Evolutionary conservation across 2,113 vertebrate genomes (phyloP).

Genomic region (Trochalopteron elliotii): DNA sequence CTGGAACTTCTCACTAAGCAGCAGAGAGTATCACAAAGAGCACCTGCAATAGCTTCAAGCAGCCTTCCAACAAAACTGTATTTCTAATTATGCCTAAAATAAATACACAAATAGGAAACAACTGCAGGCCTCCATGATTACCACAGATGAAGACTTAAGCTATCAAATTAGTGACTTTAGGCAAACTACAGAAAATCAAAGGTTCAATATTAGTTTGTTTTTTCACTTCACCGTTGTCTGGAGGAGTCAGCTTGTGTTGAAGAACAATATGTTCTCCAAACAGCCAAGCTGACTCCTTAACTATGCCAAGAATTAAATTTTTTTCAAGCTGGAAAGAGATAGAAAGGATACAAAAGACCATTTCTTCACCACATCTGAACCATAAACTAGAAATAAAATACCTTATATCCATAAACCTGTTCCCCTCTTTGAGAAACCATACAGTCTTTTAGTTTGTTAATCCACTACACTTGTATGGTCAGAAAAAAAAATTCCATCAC

Average conservation of each 20-base stretch:
- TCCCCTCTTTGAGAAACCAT: not conserved
- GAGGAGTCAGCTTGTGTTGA: not conserved
- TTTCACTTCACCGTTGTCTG: not conserved
- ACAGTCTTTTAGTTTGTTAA: not conserved
- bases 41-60: not conserved
- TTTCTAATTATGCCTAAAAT: not conserved
- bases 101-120: not conserved
- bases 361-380: not conserved
- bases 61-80: not conserved
- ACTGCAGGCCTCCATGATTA: not conserved
- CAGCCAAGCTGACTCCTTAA: not conserved
- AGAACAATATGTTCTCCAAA: not conserved
- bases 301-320: not conserved
- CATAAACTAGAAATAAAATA: not conserved
- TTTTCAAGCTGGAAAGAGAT: not conserved
- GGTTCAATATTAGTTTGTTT: not conserved
- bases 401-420: not conserved
- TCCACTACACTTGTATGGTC: not conserved
- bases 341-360: not conserved
- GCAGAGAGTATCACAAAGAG: not conserved
- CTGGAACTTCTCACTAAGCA: not conserved
- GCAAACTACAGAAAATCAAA: not conserved
- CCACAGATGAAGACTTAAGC: not conserved
- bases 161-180: not conserved
- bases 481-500: not conserved